Conservation (phyloP, 2,797 vertebrate genomes). For the Onychomys torridus region DNA sequence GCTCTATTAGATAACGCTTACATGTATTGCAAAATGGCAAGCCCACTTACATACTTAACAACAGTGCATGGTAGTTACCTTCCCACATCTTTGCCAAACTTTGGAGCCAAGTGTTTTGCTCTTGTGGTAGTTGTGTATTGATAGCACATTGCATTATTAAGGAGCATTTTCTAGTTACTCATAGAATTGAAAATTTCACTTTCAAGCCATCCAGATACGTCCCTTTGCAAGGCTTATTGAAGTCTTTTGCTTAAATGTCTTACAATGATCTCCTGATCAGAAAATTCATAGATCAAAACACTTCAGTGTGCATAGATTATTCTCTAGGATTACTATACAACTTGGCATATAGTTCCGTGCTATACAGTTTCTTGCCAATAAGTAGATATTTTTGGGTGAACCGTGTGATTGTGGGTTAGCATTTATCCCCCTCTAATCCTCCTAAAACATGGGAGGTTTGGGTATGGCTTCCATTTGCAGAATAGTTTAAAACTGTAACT, state of each 20-base stretch:
- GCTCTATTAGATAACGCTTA: neutral
- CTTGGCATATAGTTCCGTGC: constrained; percentile 35
- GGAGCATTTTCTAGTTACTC: constrained; percentile 47
- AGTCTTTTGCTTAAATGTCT: neutral
- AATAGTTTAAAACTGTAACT: constrained; percentile 49
- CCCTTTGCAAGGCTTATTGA: neutral
- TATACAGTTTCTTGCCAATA: constrained; percentile 58
- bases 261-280: constrained; percentile 11
- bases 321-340: constrained; percentile 1
- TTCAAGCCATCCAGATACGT: neutral
- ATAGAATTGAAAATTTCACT: constrained; percentile 24
- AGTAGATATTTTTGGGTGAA: constrained; percentile 40
- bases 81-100: neutral
- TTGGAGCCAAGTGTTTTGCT: neutral
- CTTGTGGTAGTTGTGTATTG: neutral
- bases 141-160: neutral
- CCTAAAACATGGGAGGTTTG: constrained; percentile 48
- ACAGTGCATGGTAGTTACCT: neutral
- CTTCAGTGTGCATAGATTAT: neutral
- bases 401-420: constrained; percentile 18
- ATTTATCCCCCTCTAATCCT: constrained; percentile 14
- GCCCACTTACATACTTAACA: neutral
- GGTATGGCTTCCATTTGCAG: constrained; percentile 49
- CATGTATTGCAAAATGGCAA: neutral
- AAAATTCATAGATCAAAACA: constrained; percentile 25